Conservation (phyloP, 2,888 invertebrate genomes). For the Atrina japonica region DNA sequence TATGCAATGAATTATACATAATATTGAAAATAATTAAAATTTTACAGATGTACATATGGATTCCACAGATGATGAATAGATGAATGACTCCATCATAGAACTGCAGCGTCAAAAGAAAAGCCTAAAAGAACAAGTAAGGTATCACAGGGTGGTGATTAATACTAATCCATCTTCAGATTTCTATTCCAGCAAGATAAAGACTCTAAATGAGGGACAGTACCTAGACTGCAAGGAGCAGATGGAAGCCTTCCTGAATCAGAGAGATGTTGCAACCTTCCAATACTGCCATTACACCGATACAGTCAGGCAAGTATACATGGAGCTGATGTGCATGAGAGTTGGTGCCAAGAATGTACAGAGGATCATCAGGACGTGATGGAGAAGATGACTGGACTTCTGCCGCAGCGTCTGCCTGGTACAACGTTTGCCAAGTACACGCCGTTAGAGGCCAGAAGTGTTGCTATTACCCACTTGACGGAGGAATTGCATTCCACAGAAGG, state of each 20-base stretch:
- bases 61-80: not conserved
- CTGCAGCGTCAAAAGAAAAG: not conserved
- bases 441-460: not conserved
- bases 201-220: constrained; percentile 17
- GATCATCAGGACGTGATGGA: constrained; percentile 28
- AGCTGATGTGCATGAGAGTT: constrained; percentile 34
- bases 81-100: constrained; percentile 2
- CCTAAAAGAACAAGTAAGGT: constrained; percentile 7
- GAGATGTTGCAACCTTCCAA: constrained; percentile 11
- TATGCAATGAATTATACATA: too few species aligned
- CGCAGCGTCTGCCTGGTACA: constrained; percentile 10
- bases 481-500: constrained; percentile 6
- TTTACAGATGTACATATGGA: too few species aligned
- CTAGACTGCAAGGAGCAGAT: constrained; percentile 10
- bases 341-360: constrained; percentile 22
- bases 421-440: constrained; percentile 23
- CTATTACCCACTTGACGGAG: constrained; percentile 13
- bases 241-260: constrained; percentile 3
- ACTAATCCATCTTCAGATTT: not conserved
- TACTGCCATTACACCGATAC: constrained; percentile 25
- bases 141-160: constrained; percentile 4
- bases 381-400: constrained; percentile 18
- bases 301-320: constrained; percentile 21
- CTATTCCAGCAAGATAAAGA: constrained; percentile 5
- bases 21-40: too few species aligned